Evolutionary conservation across 1,140 invertebrate genomes (phyloP).

Genomic region (Aleiodes sp.): DNA sequence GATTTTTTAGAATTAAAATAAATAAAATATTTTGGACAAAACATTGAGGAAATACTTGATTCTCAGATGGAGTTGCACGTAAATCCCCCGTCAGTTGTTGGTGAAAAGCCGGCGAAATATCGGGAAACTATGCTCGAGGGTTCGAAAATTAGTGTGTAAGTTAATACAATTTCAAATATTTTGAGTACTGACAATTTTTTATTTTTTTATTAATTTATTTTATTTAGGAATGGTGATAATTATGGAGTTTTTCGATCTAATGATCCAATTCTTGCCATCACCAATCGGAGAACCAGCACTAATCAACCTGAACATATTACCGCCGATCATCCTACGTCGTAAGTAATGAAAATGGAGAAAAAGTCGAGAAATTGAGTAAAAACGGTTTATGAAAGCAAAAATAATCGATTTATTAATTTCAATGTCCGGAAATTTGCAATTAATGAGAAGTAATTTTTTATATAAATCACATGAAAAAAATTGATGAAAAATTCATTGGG

Average conservation of each 20-base stretch:
- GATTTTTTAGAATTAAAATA: too few species aligned
- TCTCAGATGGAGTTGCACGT: constrained; percentile 61
- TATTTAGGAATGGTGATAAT: constrained; percentile 50
- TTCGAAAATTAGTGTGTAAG: constrained; percentile 48
- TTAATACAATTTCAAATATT: too few species aligned
- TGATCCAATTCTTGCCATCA: constrained; percentile 63
- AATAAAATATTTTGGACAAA: too few species aligned
- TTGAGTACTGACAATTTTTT: too few species aligned
- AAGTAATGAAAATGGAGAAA: constrained; percentile 54
- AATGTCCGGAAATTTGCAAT: background rate
- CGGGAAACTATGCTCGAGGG: constrained; percentile 51
- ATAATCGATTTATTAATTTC: background rate
- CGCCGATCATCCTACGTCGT: constrained; percentile 68
- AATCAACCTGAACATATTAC: constrained; percentile 40
- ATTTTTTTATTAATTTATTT: constrained; percentile 33
- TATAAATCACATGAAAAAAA: too few species aligned
- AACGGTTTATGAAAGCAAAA: background rate
- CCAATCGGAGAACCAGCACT: constrained; percentile 48
- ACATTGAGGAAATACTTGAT: too few species aligned
- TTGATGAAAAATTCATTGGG: too few species aligned
- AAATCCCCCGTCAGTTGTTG: constrained; percentile 41
- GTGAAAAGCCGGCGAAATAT: constrained; percentile 46
- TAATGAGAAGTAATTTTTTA: too few species aligned
- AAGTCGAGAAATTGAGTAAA: background rate
- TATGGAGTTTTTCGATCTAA: constrained; percentile 66